Base-by-base conservation (phyloP, 2,797 vertebrate species). In the Carcharodon carcharias region DNA sequence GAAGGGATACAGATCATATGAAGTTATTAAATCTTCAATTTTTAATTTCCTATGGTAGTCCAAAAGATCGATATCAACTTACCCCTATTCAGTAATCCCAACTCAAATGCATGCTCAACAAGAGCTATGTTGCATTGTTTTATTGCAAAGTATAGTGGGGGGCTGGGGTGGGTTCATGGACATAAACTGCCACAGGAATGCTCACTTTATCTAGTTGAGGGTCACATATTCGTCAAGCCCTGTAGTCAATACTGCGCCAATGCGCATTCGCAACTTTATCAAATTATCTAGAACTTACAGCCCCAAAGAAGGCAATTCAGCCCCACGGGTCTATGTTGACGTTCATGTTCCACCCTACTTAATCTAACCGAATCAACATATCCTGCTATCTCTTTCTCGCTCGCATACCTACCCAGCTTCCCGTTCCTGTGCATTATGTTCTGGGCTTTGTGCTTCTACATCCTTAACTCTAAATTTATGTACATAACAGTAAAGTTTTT, bases 11-110 rank as follows among this genome's bases (percentile, higher is more conserved):
- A 45, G 63, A 67, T 67, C 63, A 54, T 63, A 31, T 95, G 65
- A 71, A 95, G 65, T 71, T 69, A 95, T 69, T 71, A 69, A 54
- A 71, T 69, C 89, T 67, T 95, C 40, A 28, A 95, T 94, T 67
- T 94, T 94, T 94, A 94, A 94, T 94, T 94, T 94, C 92, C 63
- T 94, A n/a, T 45, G 23, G 67, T 94, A 45, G 63, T 26, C 21
- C 2, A 26, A 45, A 7, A 40, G 63, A 94, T 94, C 63, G 16
- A 94, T 63, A 94, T 65, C n/a, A 63, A 67, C 61, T 69, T n/a
- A 21, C 61, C 40, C 61, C 65, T 11, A 9, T 45, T n/a, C 50
- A 45, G 65, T 21, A 14, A 45, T 45, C 45, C 23, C 63, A 69
- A 67, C 21, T 95, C 63, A 50, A 67, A 95, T 1, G 23, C 28